Evolutionary conservation across 1,140 invertebrate species (phyloP), one percentile per base, ranked within the genome.

Genomic region (Leptinotarsa lineolata): DNA sequence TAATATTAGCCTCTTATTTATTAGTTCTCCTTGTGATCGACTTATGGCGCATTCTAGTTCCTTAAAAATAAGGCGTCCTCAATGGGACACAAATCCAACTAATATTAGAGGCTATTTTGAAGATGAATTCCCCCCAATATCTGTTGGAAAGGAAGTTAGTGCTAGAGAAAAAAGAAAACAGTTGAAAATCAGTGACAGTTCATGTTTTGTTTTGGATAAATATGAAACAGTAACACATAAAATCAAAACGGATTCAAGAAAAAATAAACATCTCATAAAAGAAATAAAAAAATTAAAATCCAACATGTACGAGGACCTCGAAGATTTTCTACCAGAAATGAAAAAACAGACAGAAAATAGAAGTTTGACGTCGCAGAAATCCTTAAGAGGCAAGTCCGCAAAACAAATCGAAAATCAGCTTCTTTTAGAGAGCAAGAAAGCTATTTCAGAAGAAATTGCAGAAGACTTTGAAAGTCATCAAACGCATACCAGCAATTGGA

Each of bases 381-480:
- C 83, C 75, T 83, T 93, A 22, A 87, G 88, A 73, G 92, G 91
- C 60, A 92, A 91, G 86, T 93, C 92, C 3, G 92, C 92, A 12
- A 90, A 88, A 79, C 88, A 88, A 39, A 93, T 93, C 76, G 91
- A 90, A 80, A 88, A 88, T 76, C 89, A 90, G 6, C 81, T 94
- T 16, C 81, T 91, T 46, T 84, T 87, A 6, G 88, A 90, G 74
- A 90, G 88, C 70, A 84, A 87, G 75, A 86, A 85, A 74, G 90
- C 89, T 81, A 88, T 90, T 54, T 83, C 88, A 1, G 81, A 83
- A 15, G 83, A 86, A 15, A 75, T 81, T 5, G 72, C 84, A 30
- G 83, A 84, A 68, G 88, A 89, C 75, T 66, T 86, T 46, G 71
- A 81, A 20, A 79, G 76, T 30, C 82, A 82, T 45, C 82, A 86